phyloP scores from a whole-genome alignment of 2,797 vertebrate genomes.

The Nannoperca obscura region DNA sequence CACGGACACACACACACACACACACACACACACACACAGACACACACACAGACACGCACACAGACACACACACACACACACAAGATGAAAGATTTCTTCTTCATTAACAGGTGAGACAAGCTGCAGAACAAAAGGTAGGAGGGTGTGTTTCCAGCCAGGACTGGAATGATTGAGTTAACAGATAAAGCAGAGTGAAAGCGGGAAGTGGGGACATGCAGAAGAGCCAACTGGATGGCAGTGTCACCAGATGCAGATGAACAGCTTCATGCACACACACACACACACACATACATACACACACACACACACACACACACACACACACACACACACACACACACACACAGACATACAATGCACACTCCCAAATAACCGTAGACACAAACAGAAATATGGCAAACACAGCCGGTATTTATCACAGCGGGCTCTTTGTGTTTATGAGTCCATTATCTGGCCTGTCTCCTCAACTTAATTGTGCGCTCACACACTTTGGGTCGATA shows the following conservation, averaged over 20 bases:
- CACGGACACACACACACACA: constrained; percentile 9
- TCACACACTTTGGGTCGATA: constrained; percentile 77
- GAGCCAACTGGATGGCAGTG: constrained; percentile 42
- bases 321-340: constrained; percentile 1
- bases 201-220: constrained; percentile 29
- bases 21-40: constrained; percentile 15
- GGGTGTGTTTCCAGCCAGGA: constrained; percentile 20
- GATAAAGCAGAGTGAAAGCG: constrained; percentile 21
- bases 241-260: constrained; percentile 30
- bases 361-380: constrained; percentile 45
- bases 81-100: constrained; percentile 51
- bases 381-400: constrained; percentile 64
- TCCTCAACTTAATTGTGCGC: constrained; percentile 78
- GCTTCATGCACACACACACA: constrained; percentile 18
- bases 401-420: constrained; percentile 68
- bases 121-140: constrained; percentile 40
- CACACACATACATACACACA: constrained; percentile 17
- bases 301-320: neutral
- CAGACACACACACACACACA: constrained; percentile 14
- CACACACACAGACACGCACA: constrained; percentile 4
- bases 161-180: constrained; percentile 41
- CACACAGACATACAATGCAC: constrained; percentile 9
- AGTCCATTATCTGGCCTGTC: constrained; percentile 75
- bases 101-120: constrained; percentile 62
- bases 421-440: constrained; percentile 74